Percentiles rank a stretch among this genome's conserved stretches.
phyloP scores from a whole-genome alignment of 2,888 invertebrate genomes.

The Campoplex capitator region DNA sequence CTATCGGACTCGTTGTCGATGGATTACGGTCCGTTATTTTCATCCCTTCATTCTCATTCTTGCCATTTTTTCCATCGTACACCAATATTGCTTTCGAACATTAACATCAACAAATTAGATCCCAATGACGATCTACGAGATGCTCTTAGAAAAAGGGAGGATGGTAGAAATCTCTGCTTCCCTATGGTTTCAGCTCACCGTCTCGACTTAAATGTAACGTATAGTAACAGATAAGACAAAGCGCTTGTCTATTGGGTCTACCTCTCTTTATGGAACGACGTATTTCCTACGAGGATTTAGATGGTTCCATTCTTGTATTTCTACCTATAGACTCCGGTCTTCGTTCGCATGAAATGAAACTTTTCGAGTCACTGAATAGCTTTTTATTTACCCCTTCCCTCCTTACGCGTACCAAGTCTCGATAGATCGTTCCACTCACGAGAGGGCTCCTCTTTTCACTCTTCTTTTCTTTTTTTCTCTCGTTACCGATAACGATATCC shows the following conservation, averaged over 20 bases:
- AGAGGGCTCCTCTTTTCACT: conserved; percentile 22
- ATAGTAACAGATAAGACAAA: conserved; percentile 75
- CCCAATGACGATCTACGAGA: conserved; percentile 77
- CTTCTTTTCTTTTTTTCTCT: conserved; percentile 30
- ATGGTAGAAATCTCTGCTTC: conserved; percentile 31
- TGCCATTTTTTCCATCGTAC: conserved; percentile 64
- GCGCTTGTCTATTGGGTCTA: conserved; percentile 70
- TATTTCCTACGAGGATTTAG: conserved; percentile 75
- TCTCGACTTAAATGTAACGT: conserved; percentile 74
- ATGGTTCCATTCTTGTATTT: conserved; percentile 53
- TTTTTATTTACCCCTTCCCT: conserved; percentile 15
- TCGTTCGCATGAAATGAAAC: conserved; percentile 63
- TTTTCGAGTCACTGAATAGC: conserved; percentile 61
- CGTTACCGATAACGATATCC: conserved; percentile 64
- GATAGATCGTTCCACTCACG: conserved; percentile 56
- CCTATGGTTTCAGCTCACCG: conserved; percentile 36
- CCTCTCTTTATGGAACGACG: conserved; percentile 52
- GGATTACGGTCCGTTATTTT: conserved; percentile 9
- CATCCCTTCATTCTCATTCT: conserved; percentile 29
- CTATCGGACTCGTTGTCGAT: neutral
- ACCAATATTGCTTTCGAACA: conserved; percentile 69
- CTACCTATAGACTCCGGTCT: conserved; percentile 19
- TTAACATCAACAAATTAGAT: conserved; percentile 77
- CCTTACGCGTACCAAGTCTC: conserved; percentile 15
- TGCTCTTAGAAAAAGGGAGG: conserved; percentile 45